These are phyloP conservation scores for Meloidogyne hapla DNA, from an alignment of 1,140 invertebrate species.

Conservation along the genomic window DNA sequence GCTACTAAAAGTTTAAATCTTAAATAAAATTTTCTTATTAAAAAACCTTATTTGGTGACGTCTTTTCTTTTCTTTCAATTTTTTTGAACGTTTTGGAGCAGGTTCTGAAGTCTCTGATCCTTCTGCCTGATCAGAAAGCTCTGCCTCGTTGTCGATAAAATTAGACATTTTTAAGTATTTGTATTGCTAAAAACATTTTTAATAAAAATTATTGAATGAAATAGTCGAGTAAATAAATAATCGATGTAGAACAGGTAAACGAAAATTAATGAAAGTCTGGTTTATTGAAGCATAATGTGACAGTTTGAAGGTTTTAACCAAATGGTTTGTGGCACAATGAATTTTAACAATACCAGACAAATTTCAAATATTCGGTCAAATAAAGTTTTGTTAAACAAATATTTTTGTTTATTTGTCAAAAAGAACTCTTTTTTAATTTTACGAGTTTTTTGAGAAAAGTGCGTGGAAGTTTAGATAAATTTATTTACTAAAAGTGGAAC, in stretches of 20 bases:
- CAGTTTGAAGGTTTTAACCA: too few relatives aligned
- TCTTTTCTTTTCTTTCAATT: constrained; percentile 49
- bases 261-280: too few relatives aligned
- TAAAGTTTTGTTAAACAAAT: too few relatives aligned
- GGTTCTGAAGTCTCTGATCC: constrained; percentile 41
- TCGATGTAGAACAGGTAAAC: too few relatives aligned
- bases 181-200: background rate
- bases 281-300: too few relatives aligned
- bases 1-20: constrained; percentile 44
- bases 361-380: too few relatives aligned
- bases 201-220: background rate
- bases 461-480: background rate
- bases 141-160: constrained; percentile 58
- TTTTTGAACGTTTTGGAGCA: constrained; percentile 49
- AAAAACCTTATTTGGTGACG: constrained; percentile 45
- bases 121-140: constrained; percentile 50
- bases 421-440: background rate
- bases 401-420: too few relatives aligned
- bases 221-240: background rate
- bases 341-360: too few relatives aligned
- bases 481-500: background rate
- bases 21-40: constrained; percentile 21
- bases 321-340: too few relatives aligned
- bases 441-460: background rate
- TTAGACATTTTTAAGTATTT: constrained; percentile 36